These are phyloP conservation scores for Mesorhabditis sp. DNA, from an alignment of 2,888 invertebrate genomes.

Conservation along the genomic window DNA sequence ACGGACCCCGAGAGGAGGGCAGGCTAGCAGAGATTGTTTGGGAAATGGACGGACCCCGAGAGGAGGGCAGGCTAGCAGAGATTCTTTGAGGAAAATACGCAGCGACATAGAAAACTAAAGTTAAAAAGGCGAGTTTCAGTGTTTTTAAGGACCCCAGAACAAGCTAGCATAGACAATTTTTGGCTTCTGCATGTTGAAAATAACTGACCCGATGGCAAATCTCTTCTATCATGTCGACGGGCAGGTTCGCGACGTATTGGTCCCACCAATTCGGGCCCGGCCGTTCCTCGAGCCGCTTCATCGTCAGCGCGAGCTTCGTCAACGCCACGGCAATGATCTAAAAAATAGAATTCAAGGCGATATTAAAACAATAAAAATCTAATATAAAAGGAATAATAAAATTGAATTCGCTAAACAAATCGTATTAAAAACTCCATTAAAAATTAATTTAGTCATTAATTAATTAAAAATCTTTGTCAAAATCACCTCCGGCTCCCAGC, in stretches of 20 bases:
- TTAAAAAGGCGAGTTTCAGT: too few relatives aligned
- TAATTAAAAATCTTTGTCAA: not conserved
- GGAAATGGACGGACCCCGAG: too few relatives aligned
- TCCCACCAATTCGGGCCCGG: conserved; percentile 79
- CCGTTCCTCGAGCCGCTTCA: conserved; percentile 86
- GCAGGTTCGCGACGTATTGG: conserved; percentile 90
- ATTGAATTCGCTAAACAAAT: not conserved
- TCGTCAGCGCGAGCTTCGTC: conserved; percentile 90
- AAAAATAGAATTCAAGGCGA: not conserved
- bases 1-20: too few relatives aligned
- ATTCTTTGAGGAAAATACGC: too few relatives aligned
- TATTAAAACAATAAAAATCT: too few relatives aligned
- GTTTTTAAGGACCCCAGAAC: too few relatives aligned
- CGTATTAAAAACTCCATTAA: not conserved
- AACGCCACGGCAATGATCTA: conserved; percentile 83
- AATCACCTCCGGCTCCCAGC: conserved; percentile 87
- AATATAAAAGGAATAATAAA: not conserved
- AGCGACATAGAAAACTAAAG: too few relatives aligned
- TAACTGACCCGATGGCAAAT: conserved; percentile 36
- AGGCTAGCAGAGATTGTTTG: too few relatives aligned
- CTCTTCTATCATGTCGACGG: conserved; percentile 82
- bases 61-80: too few relatives aligned
- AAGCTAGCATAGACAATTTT: too few relatives aligned
- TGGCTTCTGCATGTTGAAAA: not conserved
- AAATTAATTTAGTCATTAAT: not conserved